Base-by-base conservation (phyloP, 2,888 invertebrate species). In the Eristalinus aeneus region DNA sequence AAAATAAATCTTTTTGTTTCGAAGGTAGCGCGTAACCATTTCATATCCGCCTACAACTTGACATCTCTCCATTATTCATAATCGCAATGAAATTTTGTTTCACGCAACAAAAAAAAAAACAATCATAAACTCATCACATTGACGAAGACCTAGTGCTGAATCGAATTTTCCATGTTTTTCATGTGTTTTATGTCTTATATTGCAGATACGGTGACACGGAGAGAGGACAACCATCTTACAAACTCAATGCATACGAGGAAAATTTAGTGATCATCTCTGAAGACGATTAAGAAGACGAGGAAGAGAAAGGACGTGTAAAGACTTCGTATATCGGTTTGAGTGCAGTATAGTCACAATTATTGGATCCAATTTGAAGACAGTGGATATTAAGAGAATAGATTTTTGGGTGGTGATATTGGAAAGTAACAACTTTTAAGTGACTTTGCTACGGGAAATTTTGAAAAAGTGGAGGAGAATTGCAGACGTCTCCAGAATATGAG, bases 401-500 rank as follows among this genome's bases (percentile, higher is more conserved):
- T n/a, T 46, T 20, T 63, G 8, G 64, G 39, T 36, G 54, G 65
- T 60, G 60, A 69, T 60, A 65, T 56, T 22, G 31, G 23, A 39
- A 39, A 16, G 16, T 16, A 53, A 12, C 36, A 31, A 69, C 27
- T 53, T 77, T 84, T 80, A 34, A 74, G 77, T 77, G 65, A 81
- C 67, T 85, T 53, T 46, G 67, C 73, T 69, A 69, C 69, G 72
- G 69, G 56, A 64, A 69, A 81, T 65, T 78, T 77, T 78, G 67
- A 88, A 89, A 90, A 91, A 91, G 91, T 90, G 90, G 91, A 91
- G 90, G 90, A 90, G 89, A 90, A 90, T 90, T 91, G 90, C 88
- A 89, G 90, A 88, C 91, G 90, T 79, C 88, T 91, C 83, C 89
- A 90, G 82, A 91, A 89, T 68, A 92, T 92, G 92, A 92, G 91